Base-by-base conservation (phyloP, 2,797 vertebrate genomes). In the Rallus crepitans region DNA sequence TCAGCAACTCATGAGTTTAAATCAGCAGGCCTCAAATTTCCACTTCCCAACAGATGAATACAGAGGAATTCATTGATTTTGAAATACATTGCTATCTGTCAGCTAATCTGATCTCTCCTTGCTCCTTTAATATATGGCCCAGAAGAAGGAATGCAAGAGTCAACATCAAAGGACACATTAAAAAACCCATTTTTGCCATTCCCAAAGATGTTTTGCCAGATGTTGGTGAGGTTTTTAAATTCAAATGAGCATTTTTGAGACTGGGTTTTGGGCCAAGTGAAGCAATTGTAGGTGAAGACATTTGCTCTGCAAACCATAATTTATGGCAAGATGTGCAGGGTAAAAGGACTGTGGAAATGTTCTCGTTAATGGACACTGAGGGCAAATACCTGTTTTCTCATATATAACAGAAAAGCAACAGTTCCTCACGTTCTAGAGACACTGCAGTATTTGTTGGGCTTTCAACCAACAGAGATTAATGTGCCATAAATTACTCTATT, bases 201-300 rank as follows among this genome's bases (percentile, higher is more conserved):
- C 82, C 40, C 24, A 90, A 90, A 89, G 66, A 81, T 63, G 42
- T 84, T 96, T 89, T 88, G 66, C 93, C 94, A 96, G 94, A 91
- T 94, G 93, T 76, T 93, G 73, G 42, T 93, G 87, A 89, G 90
- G 93, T 89, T 96, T 96, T 95, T 57, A 96, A 69, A 92, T 89
- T 96, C 71, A 92, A 89, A 87, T 35, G 39, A 81, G 45, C 23
- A 52, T 59, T 95, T 94, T n/a, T 82, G 64, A 37, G 72, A 91
- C 65, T 56, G 39, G 23, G 17, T 89, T 93, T 71, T 72, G 72
- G 39, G 84, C 95, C 94, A 96, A 94, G 40, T 76, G 90, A 95
- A 95, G 91, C 85, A 96, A 90, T n/a, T 85, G 17, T 52, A 93
- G 87, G 91, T 82, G 61, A 93, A 95, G 82, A 93, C 25, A 82